These are phyloP conservation scores for Hydrolagus colliei DNA, from an alignment of 2,797 vertebrate genomes.

Conservation along the genomic window DNA sequence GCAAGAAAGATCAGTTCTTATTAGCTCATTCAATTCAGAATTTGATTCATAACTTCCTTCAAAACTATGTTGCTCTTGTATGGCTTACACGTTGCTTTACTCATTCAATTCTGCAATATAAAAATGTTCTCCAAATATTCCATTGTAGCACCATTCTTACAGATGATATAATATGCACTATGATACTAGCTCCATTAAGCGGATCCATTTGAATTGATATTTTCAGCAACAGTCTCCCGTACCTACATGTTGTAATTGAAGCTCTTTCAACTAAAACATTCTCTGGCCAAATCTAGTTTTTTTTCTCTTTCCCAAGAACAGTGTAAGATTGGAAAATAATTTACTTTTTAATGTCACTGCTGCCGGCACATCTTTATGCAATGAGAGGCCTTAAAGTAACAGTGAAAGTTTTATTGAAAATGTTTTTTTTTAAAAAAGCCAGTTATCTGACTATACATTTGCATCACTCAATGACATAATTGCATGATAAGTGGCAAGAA, in stretches of 20 bases:
- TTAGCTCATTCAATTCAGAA: background rate
- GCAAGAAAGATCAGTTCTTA: background rate
- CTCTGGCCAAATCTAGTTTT: too few relatives aligned
- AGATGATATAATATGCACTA: background rate
- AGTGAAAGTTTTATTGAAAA: conserved; percentile 16
- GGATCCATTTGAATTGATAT: background rate
- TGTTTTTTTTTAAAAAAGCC: conserved; percentile 17
- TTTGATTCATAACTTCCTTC: background rate
- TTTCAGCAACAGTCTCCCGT: background rate
- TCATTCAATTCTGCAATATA: background rate
- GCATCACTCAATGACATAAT: conserved; percentile 13
- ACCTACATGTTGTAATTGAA: conserved; percentile 8
- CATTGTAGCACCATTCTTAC: background rate
- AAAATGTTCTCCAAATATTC: conserved; percentile 1
- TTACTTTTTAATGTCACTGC: background rate
- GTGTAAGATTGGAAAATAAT: background rate
- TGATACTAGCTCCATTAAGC: background rate
- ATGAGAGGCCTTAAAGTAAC: background rate
- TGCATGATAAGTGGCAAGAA: conserved; percentile 22
- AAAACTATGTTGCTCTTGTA: background rate
- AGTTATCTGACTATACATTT: background rate
- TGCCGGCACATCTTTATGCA: conserved; percentile 15
- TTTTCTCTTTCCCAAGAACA: background rate
- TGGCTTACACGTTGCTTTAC: background rate
- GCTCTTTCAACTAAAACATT: background rate